Base-by-base conservation (phyloP, 1,140 invertebrate genomes). In the Drosophila nigromelanica region DNA sequence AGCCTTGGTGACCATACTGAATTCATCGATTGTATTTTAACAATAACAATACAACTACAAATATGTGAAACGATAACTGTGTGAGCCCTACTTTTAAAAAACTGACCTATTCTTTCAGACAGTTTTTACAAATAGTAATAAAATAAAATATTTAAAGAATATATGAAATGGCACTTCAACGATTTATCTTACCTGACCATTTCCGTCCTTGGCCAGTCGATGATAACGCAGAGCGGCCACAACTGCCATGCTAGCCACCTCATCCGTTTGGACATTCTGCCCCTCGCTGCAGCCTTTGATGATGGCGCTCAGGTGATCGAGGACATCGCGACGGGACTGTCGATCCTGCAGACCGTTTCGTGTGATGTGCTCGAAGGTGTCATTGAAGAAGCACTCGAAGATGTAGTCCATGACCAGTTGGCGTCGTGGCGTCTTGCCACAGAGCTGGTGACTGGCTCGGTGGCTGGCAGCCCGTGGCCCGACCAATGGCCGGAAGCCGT, bases 341-440 rank as follows among this genome's bases (percentile, higher is more conserved):
- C 90, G 83, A 48, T 92, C 83, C 79, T 92, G 89, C 40, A 92
- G 39, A 0, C 91, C 91, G 54, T 89, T 92, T 0, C 91, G 78
- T 1, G 89, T 85, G 7, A 92, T 80, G 45, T 80, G 85, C 50
- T 79, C 80, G 18, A 92, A 91, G 37, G 91, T 92, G 66, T 92
- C 81, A 18, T 91, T 82, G 50, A 80, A 92, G 70, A 92, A 92
- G 61, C 91, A 92, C 75, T 92, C 91, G 47, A 92, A 92, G 52
- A 92, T 91, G 56, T 80, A 91, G 62, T 92, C 91, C 91, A 92
- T 92, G 55, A 82, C 78, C 55, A 89, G 62, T 7, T 61, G 58
- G 30, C 79, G 62, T n/a, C 83, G 76, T 27, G 47, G 18, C 6
- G 33, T 18, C 21, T 52, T 40, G n/a, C 76, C 40, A 54, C 78